Percentiles rank a stretch among this genome's conserved stretches.
These are phyloP conservation scores for Melanargia galathea DNA, from an alignment of 2,888 invertebrate genomes.

Conservation along the genomic window DNA sequence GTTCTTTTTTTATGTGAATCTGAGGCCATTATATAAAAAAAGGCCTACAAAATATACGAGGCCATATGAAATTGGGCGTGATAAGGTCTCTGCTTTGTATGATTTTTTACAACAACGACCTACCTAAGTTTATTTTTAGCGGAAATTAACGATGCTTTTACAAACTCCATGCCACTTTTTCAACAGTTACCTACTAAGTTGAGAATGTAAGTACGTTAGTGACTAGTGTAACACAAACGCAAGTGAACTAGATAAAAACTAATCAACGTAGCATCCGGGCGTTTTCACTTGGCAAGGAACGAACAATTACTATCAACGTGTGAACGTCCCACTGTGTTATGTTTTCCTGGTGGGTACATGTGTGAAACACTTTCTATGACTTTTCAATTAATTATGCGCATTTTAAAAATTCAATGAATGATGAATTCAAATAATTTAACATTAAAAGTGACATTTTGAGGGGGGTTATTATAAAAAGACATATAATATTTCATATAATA, in stretches of 20 bases:
- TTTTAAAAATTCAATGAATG: too few relatives aligned
- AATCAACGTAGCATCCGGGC: constrained; percentile 68
- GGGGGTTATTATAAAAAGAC: too few relatives aligned
- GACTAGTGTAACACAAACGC: constrained; percentile 28
- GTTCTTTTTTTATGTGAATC: not conserved
- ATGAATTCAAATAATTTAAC: too few relatives aligned
- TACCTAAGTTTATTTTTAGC: constrained; percentile 10
- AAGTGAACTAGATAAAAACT: constrained; percentile 58
- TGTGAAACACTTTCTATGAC: constrained; percentile 40
- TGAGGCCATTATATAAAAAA: constrained; percentile 1
- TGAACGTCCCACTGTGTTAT: constrained; percentile 38
- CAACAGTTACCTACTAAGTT: not conserved
- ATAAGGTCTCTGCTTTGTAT: constrained; percentile 20
- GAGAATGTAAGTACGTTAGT: not conserved
- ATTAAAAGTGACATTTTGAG: too few relatives aligned
- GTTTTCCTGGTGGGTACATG: constrained; percentile 39
- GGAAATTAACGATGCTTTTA: constrained; percentile 11
- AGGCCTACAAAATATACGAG: constrained; percentile 9
- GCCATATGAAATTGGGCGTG: constrained; percentile 3
- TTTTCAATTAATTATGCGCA: constrained; percentile 13
- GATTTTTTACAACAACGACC: constrained; percentile 5
- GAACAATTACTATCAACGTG: constrained; percentile 53
- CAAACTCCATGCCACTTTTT: not conserved
- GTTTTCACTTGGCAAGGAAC: constrained; percentile 68
- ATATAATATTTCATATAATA: too few relatives aligned